Conservation (phyloP, 2,797 vertebrate species). For the Myotis findleyi region DNA sequence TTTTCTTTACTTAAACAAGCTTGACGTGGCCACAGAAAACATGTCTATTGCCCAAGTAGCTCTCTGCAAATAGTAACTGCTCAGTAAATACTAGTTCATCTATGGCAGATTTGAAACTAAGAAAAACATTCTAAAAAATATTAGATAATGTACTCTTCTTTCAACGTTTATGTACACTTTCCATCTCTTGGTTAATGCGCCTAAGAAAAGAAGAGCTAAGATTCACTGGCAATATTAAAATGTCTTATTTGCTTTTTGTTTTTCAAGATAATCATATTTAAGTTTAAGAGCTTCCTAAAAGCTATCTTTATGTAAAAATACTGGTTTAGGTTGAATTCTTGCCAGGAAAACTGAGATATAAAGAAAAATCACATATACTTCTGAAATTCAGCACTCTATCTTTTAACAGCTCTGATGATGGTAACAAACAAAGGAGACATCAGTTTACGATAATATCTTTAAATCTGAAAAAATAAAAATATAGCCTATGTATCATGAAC, state of each 20-base stretch:
- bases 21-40: not conserved
- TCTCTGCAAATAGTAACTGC: not conserved
- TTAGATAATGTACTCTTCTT: not conserved
- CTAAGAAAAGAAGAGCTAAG: slow-evolving; percentile 17
- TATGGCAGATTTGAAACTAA: not conserved
- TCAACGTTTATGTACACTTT: slow-evolving; percentile 26
- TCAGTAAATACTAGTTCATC: not conserved
- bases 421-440: slow-evolving; percentile 39
- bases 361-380: slow-evolving; percentile 2
- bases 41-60: not conserved
- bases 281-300: slow-evolving; percentile 51
- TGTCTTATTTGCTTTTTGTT: not conserved
- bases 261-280: slow-evolving; percentile 33
- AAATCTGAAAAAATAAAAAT: slow-evolving; percentile 53
- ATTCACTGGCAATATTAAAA: slow-evolving; percentile 58
- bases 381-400: slow-evolving; percentile 44
- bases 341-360: slow-evolving; percentile 23
- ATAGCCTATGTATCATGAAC: not conserved
- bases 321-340: not conserved
- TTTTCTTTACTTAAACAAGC: not conserved
- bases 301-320: slow-evolving; percentile 40
- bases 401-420: slow-evolving; percentile 28
- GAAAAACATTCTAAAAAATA: not conserved
- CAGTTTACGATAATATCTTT: slow-evolving; percentile 43
- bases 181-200: slow-evolving; percentile 19